Percentiles rank a stretch among this genome's conserved stretches.
Conservation (phyloP, 2,888 invertebrate species). For the Polyommatus icarus region DNA sequence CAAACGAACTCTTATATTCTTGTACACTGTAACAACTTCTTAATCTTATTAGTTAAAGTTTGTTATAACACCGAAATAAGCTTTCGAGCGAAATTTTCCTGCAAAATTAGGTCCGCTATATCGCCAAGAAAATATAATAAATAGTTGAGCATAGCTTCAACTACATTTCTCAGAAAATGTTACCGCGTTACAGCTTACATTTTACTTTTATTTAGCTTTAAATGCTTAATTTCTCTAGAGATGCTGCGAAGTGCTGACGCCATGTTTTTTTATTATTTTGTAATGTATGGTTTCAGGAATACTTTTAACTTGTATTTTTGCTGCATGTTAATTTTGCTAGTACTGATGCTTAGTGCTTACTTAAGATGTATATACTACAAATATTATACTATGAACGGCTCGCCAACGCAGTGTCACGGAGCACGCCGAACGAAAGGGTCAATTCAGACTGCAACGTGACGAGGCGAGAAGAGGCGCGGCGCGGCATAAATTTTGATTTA, state of each 20-base stretch:
- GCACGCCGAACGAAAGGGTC: too few species aligned
- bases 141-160: background rate
- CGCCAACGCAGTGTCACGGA: too few species aligned
- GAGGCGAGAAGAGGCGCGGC: too few species aligned
- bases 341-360: too few species aligned
- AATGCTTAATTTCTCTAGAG: background rate
- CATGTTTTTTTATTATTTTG: background rate
- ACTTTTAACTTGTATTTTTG: background rate
- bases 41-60: background rate
- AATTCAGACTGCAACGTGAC: too few species aligned
- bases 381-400: too few species aligned
- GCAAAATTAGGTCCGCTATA: constrained; percentile 4
- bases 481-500: too few species aligned
- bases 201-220: background rate
- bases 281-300: background rate
- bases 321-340: too few species aligned
- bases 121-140: constrained; percentile 8
- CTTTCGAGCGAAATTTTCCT: background rate
- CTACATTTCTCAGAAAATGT: constrained; percentile 4
- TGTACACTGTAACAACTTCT: constrained; percentile 9
- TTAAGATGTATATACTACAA: too few species aligned
- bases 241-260: background rate
- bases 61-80: constrained; percentile 5
- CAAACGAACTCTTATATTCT: background rate
- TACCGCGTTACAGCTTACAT: background rate